Percentiles rank a stretch among this genome's conserved stretches.
phyloP scores from a whole-genome alignment of 2,113 vertebrate genomes.

The Ovis canadensis region DNA sequence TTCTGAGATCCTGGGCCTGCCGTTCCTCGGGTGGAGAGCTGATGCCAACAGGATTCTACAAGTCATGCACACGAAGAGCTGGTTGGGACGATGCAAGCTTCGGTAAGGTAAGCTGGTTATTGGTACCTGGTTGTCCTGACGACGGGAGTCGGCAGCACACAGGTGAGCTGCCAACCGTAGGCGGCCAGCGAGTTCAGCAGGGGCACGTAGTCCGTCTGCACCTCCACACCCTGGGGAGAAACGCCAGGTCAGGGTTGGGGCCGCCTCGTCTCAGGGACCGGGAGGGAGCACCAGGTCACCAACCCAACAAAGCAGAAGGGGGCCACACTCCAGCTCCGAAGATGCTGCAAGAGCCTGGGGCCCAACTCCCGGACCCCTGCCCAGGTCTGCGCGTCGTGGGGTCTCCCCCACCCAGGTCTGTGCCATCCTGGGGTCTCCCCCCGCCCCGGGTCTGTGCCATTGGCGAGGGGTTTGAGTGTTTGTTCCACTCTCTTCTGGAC shows the following conservation, averaged over 20 bases:
- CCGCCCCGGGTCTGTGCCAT: not conserved
- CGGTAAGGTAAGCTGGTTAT: rapidly evolving
- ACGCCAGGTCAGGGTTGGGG: slow-evolving; percentile 49
- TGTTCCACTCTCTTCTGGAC: not conserved
- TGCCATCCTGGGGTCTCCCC: rapidly evolving
- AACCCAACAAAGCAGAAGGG: not conserved
- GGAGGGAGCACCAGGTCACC: rapidly evolving
- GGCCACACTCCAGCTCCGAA: rapidly evolving
- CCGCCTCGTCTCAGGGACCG: rapidly evolving
- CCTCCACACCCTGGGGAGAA: slow-evolving; percentile 86
- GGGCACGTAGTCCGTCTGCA: slow-evolving; percentile 95
- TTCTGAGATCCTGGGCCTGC: too few species aligned
- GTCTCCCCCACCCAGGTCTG: too few species aligned
- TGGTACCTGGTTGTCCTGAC: slow-evolving; percentile 93
- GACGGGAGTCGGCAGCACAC: slow-evolving; percentile 94
- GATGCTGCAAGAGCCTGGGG: not conserved
- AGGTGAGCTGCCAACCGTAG: slow-evolving; percentile 96
- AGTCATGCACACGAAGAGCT: rapidly evolving
- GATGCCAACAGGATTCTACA: rapidly evolving
- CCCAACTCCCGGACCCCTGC: not conserved
- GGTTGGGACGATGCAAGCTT: rapidly evolving
- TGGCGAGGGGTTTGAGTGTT: not conserved
- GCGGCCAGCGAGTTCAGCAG: slow-evolving; percentile 93
- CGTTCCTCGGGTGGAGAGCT: not conserved
- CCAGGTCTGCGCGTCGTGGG: rapidly evolving